Evolutionary conservation across 2,797 vertebrate species (phyloP), one percentile per base, ranked within the genome.

Genomic region (Morelia viridis): DNA sequence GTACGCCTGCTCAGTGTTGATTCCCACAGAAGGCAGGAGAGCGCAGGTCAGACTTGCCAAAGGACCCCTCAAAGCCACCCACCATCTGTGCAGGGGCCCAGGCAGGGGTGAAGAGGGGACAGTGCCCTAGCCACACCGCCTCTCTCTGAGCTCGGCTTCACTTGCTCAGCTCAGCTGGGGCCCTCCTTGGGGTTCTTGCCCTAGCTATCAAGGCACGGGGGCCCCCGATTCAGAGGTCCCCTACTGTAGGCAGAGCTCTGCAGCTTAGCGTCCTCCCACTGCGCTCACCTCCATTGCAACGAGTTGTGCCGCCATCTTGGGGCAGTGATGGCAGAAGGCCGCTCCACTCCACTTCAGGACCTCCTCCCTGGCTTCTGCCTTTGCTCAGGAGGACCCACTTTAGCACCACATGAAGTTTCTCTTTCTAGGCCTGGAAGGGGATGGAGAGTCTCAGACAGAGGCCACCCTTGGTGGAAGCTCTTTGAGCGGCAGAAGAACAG

Each of bases 381-480:
- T 99, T 99, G 94, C 97, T 97, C 96, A 98, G 98, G 93, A 98
- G 93, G 83, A 98, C 98, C 96, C 97, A 96, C 96, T 98, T 99
- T 95, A 99, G 96, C 96, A 98, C 98, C 58, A 97, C 98, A 98
- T 98, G 98, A 71, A 99, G 98, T 96, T 98, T 98, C 97, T 98
- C 98, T 96, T 98, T 98, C 7, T 80, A 58, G 86, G 80, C 84
- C 93, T 87, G 57, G 0, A 1, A 92, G 61, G 58, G 46, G 88
- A 91, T 71, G 17, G 22, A 41, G 68, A 88, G 90, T 80, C 68
- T 71, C 68, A 71, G 3, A 53, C 22, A 5, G 28, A n/a, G 41
- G 41, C 61, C 1, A 7, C 13, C 31, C 15, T 31, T 7, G 2
- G 65, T 5, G 31, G 65, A 68, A 15, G 3, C 17, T 71, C 65